phyloP scores from a whole-genome alignment of 2,113 vertebrate species.

The Solea senegalensis region DNA sequence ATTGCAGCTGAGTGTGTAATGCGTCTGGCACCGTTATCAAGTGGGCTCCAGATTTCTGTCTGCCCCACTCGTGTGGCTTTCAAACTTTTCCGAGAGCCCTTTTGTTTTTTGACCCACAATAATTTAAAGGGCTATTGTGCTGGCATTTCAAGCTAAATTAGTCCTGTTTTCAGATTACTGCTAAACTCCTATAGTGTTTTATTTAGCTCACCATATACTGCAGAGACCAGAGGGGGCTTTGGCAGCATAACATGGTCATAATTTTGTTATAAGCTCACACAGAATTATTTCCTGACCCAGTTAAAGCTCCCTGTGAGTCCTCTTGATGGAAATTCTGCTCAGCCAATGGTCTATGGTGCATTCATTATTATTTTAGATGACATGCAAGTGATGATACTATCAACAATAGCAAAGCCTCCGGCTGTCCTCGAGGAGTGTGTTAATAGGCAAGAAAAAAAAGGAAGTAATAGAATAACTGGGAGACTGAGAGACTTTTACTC shows the following conservation, averaged over 20 bases:
- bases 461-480: constrained; percentile 34
- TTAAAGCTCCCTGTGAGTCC: constrained; percentile 59
- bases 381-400: constrained; percentile 33
- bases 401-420: constrained; percentile 32
- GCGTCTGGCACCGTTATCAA: constrained; percentile 57
- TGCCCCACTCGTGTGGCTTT: constrained; percentile 51
- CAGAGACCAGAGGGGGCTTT: constrained; percentile 31
- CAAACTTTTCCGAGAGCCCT: constrained; percentile 61
- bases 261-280: constrained; percentile 47
- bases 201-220: constrained; percentile 40
- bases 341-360: constrained; percentile 35
- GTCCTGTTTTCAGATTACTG: constrained; percentile 47
- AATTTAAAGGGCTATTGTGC: constrained; percentile 64
- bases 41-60: constrained; percentile 63
- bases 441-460: constrained; percentile 27
- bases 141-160: constrained; percentile 41
- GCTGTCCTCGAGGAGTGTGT: constrained; percentile 23
- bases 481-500: constrained; percentile 24
- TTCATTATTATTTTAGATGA: constrained; percentile 50
- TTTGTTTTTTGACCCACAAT: constrained; percentile 69
- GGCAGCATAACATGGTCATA: constrained; percentile 28
- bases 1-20: constrained; percentile 54
- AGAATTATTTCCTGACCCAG: constrained; percentile 53
- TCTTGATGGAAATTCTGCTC: constrained; percentile 32
- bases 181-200: constrained; percentile 51